These are phyloP conservation scores for Rapana venosa DNA, from an alignment of 2,888 invertebrate genomes.

Conservation along the genomic window DNA sequence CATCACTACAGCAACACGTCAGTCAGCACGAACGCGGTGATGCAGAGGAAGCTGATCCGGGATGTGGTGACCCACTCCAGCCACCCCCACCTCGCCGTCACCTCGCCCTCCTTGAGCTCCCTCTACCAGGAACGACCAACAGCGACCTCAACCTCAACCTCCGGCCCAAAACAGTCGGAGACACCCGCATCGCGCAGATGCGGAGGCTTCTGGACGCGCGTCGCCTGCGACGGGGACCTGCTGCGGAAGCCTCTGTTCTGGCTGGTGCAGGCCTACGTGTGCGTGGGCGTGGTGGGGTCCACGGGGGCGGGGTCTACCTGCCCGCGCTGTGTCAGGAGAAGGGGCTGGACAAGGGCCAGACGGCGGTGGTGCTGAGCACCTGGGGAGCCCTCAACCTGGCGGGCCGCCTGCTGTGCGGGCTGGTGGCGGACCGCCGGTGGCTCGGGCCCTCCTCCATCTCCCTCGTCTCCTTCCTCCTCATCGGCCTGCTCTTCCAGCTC, in stretches of 20 bases:
- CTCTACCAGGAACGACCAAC: neutral
- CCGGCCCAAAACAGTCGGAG: no score
- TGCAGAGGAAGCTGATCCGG: neutral
- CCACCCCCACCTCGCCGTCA: neutral
- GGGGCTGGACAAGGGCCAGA: neutral
- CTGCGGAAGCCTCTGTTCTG: slow-evolving; percentile 11
- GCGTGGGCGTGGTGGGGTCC: slow-evolving; percentile 10
- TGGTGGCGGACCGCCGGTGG: slow-evolving; percentile 11
- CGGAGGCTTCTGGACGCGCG: neutral
- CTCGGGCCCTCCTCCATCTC: neutral
- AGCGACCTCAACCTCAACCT: neutral
- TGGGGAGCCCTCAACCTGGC: slow-evolving; percentile 7
- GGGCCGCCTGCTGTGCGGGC: neutral
- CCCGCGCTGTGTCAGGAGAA: neutral
- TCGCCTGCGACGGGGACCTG: neutral
- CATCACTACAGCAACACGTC: neutral
- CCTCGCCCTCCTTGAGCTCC: neutral
- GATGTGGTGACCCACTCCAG: neutral
- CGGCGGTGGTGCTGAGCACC: neutral
- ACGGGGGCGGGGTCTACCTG: slow-evolving; percentile 12
- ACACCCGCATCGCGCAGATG: no score
- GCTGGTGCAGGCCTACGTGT: slow-evolving; percentile 32
- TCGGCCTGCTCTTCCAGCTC: slow-evolving; percentile 8
- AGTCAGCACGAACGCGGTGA: neutral
- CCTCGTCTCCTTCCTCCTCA: neutral